These are phyloP conservation scores for Platypus cylindrus DNA, from an alignment of 2,888 invertebrate genomes.

Conservation along the genomic window DNA sequence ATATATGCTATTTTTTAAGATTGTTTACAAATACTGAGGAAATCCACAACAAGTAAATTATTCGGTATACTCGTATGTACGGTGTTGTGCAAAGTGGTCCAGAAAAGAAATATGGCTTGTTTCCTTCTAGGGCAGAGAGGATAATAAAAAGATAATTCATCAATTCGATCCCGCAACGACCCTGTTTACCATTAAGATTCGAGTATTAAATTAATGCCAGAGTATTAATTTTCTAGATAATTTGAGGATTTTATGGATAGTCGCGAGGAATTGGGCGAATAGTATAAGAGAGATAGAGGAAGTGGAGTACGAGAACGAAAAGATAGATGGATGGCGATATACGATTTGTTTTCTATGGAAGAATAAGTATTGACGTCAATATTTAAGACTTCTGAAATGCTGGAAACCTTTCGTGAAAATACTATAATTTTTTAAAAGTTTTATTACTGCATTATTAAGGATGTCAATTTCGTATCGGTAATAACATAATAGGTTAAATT, in stretches of 20 bases:
- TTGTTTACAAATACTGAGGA: conserved; percentile 11
- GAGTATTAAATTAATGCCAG: conserved; percentile 13
- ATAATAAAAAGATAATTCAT: conserved; percentile 15
- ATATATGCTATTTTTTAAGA: conserved; percentile 8
- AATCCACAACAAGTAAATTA: conserved; percentile 15
- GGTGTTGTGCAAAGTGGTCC: conserved; percentile 14
- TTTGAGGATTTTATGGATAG: conserved; percentile 3
- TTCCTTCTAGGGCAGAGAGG: conserved; percentile 11
- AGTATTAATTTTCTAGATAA: conserved; percentile 8
- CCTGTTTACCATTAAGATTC: conserved; percentile 12
- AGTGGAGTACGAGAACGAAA: too few relatives aligned
- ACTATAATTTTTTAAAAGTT: too few relatives aligned
- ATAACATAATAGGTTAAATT: too few relatives aligned
- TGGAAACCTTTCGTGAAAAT: too few relatives aligned
- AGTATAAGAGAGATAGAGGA: too few relatives aligned
- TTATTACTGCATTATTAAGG: too few relatives aligned
- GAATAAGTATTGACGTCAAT: too few relatives aligned
- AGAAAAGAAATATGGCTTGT: conserved; percentile 14
- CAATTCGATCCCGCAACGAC: conserved; percentile 7
- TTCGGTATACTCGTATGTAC: conserved; percentile 11
- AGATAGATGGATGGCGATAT: too few relatives aligned
- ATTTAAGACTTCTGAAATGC: too few relatives aligned
- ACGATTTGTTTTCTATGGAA: too few relatives aligned
- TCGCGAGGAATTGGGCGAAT: not conserved
- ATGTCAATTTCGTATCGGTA: too few relatives aligned